Evolutionary conservation across 2,888 invertebrate genomes (phyloP).

Genomic region (Hanleya hanleyi): DNA sequence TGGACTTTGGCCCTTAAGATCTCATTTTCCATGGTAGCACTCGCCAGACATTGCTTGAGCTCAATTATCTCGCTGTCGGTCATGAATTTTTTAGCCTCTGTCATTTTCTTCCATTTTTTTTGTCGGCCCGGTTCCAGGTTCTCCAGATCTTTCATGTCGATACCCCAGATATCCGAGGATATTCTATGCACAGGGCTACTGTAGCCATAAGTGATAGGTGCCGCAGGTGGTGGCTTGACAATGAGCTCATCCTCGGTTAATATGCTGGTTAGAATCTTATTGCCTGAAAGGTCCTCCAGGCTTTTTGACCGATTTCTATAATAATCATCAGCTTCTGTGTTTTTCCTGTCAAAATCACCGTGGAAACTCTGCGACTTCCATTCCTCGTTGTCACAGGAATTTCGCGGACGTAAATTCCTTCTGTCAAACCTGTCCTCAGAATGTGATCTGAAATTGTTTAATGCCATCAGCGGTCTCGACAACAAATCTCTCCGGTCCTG

Average conservation of each 20-base stretch:
- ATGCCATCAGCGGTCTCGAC: neutral
- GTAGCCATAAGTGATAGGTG: conserved; percentile 38
- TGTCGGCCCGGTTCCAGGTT: conserved; percentile 52
- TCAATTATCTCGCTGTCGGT: conserved; percentile 57
- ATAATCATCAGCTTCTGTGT: neutral
- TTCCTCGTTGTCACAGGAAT: neutral
- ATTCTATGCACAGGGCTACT: conserved; percentile 58
- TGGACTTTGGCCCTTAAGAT: conserved; percentile 60
- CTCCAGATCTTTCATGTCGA: conserved; percentile 32
- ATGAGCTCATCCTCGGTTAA: neutral
- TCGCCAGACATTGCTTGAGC: conserved; percentile 63
- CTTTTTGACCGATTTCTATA: neutral
- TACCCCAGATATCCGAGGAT: conserved; percentile 59
- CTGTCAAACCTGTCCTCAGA: neutral
- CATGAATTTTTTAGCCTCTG: conserved; percentile 19
- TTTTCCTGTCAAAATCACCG: neutral
- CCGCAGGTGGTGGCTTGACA: neutral
- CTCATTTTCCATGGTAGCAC: conserved; percentile 62
- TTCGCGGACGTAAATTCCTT: neutral
- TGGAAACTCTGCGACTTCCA: neutral
- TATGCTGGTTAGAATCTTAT: neutral
- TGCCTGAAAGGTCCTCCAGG: neutral
- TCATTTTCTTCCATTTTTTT: conserved; percentile 32
- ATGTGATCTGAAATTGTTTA: neutral
- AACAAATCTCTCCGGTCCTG: neutral